Percentiles rank a stretch among this genome's conserved stretches.
Evolutionary conservation across 2,113 vertebrate genomes (phyloP).

Genomic region (Neoarius graeffei): DNA sequence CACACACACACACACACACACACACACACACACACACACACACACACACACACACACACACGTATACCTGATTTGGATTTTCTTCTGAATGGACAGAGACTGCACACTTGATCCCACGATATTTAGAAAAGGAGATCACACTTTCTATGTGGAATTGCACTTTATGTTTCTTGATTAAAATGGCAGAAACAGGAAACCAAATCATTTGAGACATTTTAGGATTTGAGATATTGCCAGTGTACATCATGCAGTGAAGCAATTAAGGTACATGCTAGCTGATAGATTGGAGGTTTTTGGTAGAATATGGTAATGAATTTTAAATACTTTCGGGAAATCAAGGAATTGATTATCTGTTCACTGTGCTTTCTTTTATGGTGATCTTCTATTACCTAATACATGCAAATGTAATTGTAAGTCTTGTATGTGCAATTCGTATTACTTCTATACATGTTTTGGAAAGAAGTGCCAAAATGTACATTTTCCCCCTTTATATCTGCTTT

Average conservation of each 20-base stretch:
- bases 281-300: slow-evolving; percentile 14
- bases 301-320: slow-evolving; percentile 27
- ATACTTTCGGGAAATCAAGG: slow-evolving; percentile 1
- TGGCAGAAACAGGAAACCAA: neutral
- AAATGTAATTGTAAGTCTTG: neutral
- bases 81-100: neutral
- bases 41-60: no score
- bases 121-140: neutral
- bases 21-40: no score
- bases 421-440: neutral
- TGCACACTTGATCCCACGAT: neutral
- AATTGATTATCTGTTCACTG: slow-evolving; percentile 8
- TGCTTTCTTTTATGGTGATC: neutral
- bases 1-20: neutral
- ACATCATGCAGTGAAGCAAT: neutral
- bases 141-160: neutral
- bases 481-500: neutral
- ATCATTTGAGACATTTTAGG: slow-evolving; percentile 8
- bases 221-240: neutral
- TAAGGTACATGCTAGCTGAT: slow-evolving; percentile 14
- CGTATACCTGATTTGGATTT: neutral
- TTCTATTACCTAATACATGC: neutral
- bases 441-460: neutral
- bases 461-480: neutral
- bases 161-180: neutral